Base-by-base conservation (phyloP, 2,113 vertebrate species). In the Megaptera novaeangliae region DNA sequence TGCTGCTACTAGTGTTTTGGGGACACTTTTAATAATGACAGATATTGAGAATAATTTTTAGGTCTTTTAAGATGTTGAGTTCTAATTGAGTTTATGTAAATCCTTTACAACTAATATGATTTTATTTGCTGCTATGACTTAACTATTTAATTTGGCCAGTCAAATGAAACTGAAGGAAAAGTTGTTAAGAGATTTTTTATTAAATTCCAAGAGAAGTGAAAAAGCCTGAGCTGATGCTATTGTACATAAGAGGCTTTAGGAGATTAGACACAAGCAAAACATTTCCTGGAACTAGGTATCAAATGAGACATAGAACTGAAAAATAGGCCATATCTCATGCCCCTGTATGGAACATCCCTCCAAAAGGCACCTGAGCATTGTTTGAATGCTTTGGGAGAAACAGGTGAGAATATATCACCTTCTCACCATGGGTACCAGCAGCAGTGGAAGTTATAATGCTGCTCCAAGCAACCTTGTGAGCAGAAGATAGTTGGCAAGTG, bases 281-380 rank as follows among this genome's bases (percentile, higher is more conserved):
- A 21, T 1, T 10, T 81, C 36, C 55, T 17, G 2, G 34, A 94
- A 66, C 1, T n/a, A 31, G 17, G 20, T 31, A 80, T 44, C 55
- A 36, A 39, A 63, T 20, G 14, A 85, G 31, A 8, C 29, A 31
- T 52, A 61, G 63, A 31, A 18, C 55, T 5, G 34, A 39, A 36
- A 55, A 36, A 6, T 12, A n/a, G 13, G 8, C 5, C 44, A 20
- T 29, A 17, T 0, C 41, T 25, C 9, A 23, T 23, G 14, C 3
- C 14, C 61, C 12, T 83, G 8, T 23, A 15, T 23, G 17, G 39
- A 84, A 8, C 21, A 17, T 1, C 41, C 21, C 6, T 89, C n/a
- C 31, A 10, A 55, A 44, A 39, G 55, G 3, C 36, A 61, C 23
- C 13, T 11, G 31, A 74, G 4, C 4, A 23, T 34, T 49, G 13